Evolutionary conservation across 2,888 invertebrate species (phyloP).

Genomic region (Drosophila nr. fundita): DNA sequence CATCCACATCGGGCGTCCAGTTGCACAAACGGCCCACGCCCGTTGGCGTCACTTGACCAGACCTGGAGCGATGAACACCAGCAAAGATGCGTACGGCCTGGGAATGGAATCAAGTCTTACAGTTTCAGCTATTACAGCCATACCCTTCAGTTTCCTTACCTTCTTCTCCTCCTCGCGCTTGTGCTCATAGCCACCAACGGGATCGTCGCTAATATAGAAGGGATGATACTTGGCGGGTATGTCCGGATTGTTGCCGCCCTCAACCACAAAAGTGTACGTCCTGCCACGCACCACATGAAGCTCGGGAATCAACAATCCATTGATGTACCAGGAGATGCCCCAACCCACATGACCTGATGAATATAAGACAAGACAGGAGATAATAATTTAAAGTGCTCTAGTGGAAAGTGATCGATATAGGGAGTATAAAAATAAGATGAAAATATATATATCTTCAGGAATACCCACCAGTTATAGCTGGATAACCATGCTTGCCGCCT

Average conservation of each 20-base stretch:
- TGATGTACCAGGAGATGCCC: constrained; percentile 98
- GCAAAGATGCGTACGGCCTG: constrained; percentile 93
- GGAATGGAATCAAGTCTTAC: not conserved
- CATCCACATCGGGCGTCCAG: constrained; percentile 92
- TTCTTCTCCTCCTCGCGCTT: constrained; percentile 92
- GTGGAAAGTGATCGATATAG: not conserved
- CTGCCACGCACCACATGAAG: constrained; percentile 94
- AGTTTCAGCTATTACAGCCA: not conserved
- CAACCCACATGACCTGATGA: constrained; percentile 94
- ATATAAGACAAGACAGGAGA: rapidly evolving
- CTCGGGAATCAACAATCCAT: constrained; percentile 96
- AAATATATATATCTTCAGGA: not conserved
- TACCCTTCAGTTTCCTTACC: constrained; percentile 85
- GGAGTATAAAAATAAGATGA: no score
- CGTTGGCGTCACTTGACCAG: constrained; percentile 89
- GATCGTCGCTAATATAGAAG: constrained; percentile 96
- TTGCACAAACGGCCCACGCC: constrained; percentile 94
- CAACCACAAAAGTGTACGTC: constrained; percentile 94
- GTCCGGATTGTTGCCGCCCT: constrained; percentile 92
- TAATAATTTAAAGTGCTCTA: not conserved
- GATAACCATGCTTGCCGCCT: constrained; percentile 95
- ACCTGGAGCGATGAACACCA: constrained; percentile 90
- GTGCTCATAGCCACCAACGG: constrained; percentile 94
- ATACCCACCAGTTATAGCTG: constrained; percentile 91
- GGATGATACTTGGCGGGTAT: constrained; percentile 95